Evolutionary conservation across 2,113 vertebrate genomes (phyloP).

Genomic region (Cardinalis cardinalis): DNA sequence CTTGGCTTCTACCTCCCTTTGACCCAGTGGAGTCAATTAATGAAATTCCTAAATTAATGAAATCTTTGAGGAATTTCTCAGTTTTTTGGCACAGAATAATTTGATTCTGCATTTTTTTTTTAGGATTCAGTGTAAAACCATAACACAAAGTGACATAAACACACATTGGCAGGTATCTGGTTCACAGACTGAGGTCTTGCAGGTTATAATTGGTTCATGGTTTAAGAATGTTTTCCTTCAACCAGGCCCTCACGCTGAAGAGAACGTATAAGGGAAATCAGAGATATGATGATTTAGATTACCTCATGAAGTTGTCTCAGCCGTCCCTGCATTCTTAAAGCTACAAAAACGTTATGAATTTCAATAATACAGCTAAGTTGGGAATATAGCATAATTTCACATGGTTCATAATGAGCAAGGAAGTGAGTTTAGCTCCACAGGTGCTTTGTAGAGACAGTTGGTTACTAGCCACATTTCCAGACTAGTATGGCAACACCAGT

Average conservation of each 20-base stretch:
- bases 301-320: background rate
- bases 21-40: background rate
- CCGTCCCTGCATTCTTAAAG: background rate
- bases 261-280: background rate
- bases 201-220: background rate
- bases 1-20: background rate
- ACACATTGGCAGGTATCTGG: background rate
- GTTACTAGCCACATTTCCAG: background rate
- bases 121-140: background rate
- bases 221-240: background rate
- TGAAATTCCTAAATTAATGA: background rate
- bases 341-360: background rate
- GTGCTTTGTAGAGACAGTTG: background rate
- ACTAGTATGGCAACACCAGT: background rate
- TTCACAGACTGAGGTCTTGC: background rate
- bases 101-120: background rate
- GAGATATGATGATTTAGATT: background rate
- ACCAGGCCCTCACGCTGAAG: background rate
- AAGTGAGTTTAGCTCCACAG: background rate
- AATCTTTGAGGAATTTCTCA: background rate
- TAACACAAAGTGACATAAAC: background rate
- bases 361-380: background rate
- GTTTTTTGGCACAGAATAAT: background rate
- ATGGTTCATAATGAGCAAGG: background rate
- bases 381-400: background rate